These are phyloP conservation scores for Bufo gargarizans DNA, from an alignment of 2,113 vertebrate genomes.

Conservation along the genomic window DNA sequence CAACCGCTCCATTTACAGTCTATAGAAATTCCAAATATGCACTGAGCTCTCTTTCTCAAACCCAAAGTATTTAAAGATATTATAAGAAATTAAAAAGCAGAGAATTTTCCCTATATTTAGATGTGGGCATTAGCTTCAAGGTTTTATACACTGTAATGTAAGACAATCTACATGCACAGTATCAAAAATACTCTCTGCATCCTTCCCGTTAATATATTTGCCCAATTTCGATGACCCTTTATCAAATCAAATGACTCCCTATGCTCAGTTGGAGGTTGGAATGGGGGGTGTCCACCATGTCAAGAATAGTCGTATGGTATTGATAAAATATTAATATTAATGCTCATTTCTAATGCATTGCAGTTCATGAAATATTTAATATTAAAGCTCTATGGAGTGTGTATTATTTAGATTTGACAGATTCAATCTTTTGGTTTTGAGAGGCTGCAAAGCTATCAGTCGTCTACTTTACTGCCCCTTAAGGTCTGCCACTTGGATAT, in stretches of 20 bases:
- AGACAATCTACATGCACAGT: neutral
- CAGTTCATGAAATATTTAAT: neutral
- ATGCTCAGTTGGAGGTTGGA: neutral
- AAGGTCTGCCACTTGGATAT: neutral
- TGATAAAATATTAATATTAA: slow-evolving; percentile 12
- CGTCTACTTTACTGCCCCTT: neutral
- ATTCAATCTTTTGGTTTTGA: neutral
- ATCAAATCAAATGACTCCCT: neutral
- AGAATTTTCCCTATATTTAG: no score
- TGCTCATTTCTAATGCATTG: slow-evolving; percentile 1
- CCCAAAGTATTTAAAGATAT: no score
- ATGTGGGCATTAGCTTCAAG: neutral
- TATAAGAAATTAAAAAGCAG: no score
- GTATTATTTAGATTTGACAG: neutral
- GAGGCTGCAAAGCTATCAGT: neutral
- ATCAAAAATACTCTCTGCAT: neutral
- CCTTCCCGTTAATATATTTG: neutral
- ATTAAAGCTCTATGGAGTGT: neutral
- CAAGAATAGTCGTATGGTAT: neutral
- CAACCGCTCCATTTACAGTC: no score
- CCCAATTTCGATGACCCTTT: neutral
- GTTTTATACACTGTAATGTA: neutral
- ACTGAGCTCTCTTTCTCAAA: no score
- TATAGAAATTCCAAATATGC: no score
- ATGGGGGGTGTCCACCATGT: neutral